A percentile compares a stretch with the other conserved stretches of the same genome.
Evolutionary conservation across 2,797 vertebrate genomes (phyloP).

Genomic region (Poeciliopsis presidionis): DNA sequence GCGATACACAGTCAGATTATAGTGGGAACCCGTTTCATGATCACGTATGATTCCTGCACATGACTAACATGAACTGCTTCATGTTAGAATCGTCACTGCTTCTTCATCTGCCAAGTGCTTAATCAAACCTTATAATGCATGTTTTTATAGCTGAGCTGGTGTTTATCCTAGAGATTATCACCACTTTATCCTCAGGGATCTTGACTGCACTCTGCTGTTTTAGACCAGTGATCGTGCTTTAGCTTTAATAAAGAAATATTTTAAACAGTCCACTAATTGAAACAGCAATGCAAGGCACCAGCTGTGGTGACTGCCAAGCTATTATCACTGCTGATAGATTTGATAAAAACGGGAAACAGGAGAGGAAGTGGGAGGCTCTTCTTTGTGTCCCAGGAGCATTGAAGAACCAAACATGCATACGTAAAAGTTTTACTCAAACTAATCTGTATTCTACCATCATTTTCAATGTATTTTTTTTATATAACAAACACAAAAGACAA

Average conservation of each 20-base stretch:
- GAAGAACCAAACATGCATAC: conserved; percentile 24
- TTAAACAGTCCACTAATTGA: conserved; percentile 67
- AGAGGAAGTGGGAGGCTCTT: conserved; percentile 46
- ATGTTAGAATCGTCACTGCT: conserved; percentile 43
- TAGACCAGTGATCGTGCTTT: conserved; percentile 77
- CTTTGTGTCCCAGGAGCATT: conserved; percentile 41
- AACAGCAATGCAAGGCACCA: conserved; percentile 75
- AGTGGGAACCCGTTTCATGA: conserved; percentile 40
- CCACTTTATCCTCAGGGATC: conserved; percentile 75
- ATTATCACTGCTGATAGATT: conserved; percentile 83
- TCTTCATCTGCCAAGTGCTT: conserved; percentile 42
- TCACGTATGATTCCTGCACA: conserved; percentile 48
- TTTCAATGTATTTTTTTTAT: not conserved
- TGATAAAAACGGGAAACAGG: conserved; percentile 62
- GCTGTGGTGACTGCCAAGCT: conserved; percentile 81
- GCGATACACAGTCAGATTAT: conserved; percentile 47
- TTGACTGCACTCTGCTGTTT: conserved; percentile 77
- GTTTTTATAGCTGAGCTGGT: conserved; percentile 76
- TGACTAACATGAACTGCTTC: conserved; percentile 53
- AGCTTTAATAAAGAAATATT: conserved; percentile 70
- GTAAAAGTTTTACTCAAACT: conserved; percentile 20
- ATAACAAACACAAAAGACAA: not conserved
- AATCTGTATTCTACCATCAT: conserved; percentile 18
- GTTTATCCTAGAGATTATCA: conserved; percentile 83
- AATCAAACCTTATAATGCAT: conserved; percentile 78